A percentile compares a stretch with the other conserved stretches of the same genome.
Evolutionary conservation across 1,140 invertebrate genomes (phyloP).

Genomic region (Penaeus vannamei): DNA sequence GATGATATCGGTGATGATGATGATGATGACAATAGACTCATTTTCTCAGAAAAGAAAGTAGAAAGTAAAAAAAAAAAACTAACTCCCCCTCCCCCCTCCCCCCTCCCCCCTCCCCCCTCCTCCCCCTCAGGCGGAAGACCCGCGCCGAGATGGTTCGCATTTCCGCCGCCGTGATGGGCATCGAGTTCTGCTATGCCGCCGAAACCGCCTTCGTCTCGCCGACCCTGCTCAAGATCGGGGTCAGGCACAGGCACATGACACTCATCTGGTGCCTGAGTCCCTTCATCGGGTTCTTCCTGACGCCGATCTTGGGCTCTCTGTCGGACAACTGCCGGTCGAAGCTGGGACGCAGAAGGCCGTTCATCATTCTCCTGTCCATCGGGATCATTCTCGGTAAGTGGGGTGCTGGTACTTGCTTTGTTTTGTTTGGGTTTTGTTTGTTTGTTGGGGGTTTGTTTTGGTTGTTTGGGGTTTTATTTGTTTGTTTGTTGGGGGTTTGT

Average conservation of each 20-base stretch:
- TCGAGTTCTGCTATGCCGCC: constrained; percentile 97
- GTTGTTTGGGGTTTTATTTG: too few species aligned
- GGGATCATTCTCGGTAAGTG: constrained; percentile 88
- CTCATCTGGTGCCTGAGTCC: constrained; percentile 95
- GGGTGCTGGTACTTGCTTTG: not conserved
- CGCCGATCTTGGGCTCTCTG: constrained; percentile 90
- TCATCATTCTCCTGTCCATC: constrained; percentile 89
- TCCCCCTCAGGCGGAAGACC: constrained; percentile 80
- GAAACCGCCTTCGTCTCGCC: constrained; percentile 98
- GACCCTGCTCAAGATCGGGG: constrained; percentile 92
- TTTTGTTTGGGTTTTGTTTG: not conserved
- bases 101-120: not conserved
- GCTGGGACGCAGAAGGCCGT: constrained; percentile 89
- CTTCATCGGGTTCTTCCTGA: constrained; percentile 92
- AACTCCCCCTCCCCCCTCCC: not conserved
- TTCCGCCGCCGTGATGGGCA: constrained; percentile 95
- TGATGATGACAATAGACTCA: not conserved
- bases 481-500: too few species aligned
- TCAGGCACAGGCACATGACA: constrained; percentile 92
- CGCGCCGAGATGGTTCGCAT: constrained; percentile 86
- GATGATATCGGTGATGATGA: too few species aligned
- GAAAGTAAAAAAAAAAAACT: not conserved
- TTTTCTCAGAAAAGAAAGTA: not conserved
- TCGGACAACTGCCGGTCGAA: constrained; percentile 88
- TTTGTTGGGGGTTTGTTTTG: too few species aligned